A percentile compares a stretch with the other conserved stretches of the same genome.
Evolutionary conservation across 2,797 vertebrate species (phyloP).

Genomic region (Notolepis coatsorum): DNA sequence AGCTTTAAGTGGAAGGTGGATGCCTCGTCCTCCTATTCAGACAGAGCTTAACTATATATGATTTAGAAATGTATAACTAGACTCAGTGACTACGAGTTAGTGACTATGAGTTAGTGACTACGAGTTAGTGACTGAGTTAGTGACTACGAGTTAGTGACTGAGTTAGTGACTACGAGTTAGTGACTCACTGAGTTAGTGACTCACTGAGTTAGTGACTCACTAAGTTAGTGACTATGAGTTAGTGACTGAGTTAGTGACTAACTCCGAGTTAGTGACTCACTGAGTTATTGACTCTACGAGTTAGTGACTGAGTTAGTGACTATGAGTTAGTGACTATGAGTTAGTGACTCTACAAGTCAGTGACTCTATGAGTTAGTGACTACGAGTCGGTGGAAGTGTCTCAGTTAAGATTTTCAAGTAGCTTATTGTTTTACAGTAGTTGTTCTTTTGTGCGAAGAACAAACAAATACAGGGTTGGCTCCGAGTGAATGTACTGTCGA

Average conservation of each 20-base stretch:
- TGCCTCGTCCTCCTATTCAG: slow-evolving; percentile 8
- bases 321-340: slow-evolving; percentile 21
- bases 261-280: background rate
- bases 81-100: slow-evolving; percentile 19
- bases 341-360: background rate
- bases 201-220: background rate
- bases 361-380: background rate
- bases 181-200: background rate
- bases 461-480: slow-evolving; percentile 25
- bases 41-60: slow-evolving; percentile 37
- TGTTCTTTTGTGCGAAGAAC: slow-evolving; percentile 5
- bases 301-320: too few relatives aligned
- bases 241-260: too few relatives aligned
- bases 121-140: too few relatives aligned
- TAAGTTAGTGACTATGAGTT: slow-evolving; percentile 21
- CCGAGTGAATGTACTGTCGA: slow-evolving; percentile 54
- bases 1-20: slow-evolving; percentile 4
- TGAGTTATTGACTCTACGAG: too few relatives aligned
- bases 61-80: too few relatives aligned
- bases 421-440: background rate
- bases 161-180: slow-evolving; percentile 19
- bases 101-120: background rate
- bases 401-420: slow-evolving; percentile 6
- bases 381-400: too few relatives aligned
- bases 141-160: too few relatives aligned